Evolutionary conservation across 1,140 invertebrate species (phyloP).

Genomic region (Dreissena polymorpha): DNA sequence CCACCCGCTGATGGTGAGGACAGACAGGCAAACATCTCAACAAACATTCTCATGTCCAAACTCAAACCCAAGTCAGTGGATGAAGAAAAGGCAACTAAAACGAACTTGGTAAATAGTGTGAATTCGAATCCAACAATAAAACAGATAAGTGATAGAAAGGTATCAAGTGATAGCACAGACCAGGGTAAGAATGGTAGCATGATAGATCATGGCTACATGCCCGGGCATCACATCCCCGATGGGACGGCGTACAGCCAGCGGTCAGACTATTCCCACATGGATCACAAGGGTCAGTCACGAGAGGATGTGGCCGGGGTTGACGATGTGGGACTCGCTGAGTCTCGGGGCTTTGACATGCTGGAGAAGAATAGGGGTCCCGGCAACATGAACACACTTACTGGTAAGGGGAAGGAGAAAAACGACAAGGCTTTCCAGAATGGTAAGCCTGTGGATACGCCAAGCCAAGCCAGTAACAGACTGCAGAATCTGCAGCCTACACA

Average conservation of each 20-base stretch:
- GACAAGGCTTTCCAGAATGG: neutral
- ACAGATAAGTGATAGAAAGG: too few relatives aligned
- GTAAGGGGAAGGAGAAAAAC: neutral
- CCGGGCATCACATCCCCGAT: conserved; percentile 53
- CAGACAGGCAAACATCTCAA: neutral
- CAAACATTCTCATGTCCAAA: neutral
- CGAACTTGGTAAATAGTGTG: too few relatives aligned
- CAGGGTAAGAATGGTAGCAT: neutral
- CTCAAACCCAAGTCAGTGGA: too few relatives aligned
- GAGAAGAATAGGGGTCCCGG: neutral
- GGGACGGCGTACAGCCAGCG: conserved; percentile 49
- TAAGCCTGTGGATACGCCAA: neutral
- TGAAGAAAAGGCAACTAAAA: too few relatives aligned
- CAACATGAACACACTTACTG: neutral
- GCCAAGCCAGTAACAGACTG: conserved; percentile 4
- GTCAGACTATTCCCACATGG: conserved; percentile 51
- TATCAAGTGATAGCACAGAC: too few relatives aligned
- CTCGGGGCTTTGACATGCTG: conserved; percentile 46
- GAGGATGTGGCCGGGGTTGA: conserved; percentile 47
- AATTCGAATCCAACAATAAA: too few relatives aligned
- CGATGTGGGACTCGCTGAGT: conserved; percentile 48
- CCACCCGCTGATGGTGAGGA: conserved; percentile 34
- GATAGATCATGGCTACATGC: conserved; percentile 48
- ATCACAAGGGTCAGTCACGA: conserved; percentile 42
- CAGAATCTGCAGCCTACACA: conserved; percentile 4